Base-by-base conservation (phyloP, 2,797 vertebrate genomes). In the Otolemur crassicaudatus region DNA sequence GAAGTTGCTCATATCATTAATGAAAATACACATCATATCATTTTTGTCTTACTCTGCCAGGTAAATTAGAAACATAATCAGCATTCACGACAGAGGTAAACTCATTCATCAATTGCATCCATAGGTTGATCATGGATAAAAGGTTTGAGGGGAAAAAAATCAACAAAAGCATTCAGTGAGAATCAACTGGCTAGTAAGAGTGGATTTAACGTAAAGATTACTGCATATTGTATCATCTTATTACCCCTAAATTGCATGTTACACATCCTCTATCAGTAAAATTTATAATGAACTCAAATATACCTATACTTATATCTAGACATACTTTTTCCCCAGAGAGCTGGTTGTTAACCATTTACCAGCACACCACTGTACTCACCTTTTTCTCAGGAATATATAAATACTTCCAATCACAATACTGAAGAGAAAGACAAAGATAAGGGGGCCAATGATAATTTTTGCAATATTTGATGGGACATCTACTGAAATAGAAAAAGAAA, bases 301-400 rank as follows among this genome's bases (percentile, higher is more conserved):
- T 6, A 8, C 16, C 76, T 40, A 31, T 23, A 3, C 22, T 25
- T 27, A 0, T 19, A n/a, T 16, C 63, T 2, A 40, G 40, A 60
- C 2, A 4, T 5, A 1, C 9, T 12, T 25, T 22, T 37, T 29
- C 27, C 31, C 19, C 40, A 34, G 69, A 73, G 5, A 77, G 53
- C 77, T 2, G 2, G 14, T 13, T 88, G 85, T 70, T 83, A 14
- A 12, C 49, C 58, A 4, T 40, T 40, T 17, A 7, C n/a, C 49
- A n/a, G 7, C 17, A 75, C 5, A 58, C 17, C 16, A 1, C 22
- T 0, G 0, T 22, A 96, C 99, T 94, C 96, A 99, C 99, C 99
- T 99, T 98, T 99, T 99, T 96, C 99, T 99, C 96, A 99, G 97
- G 63, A 99, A 98, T 3, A 99, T 90, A 22, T 99, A 99, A 95